Percentiles rank a stretch among this genome's conserved stretches.
These are phyloP conservation scores for Protodeltote pygarga DNA, from an alignment of 2,888 invertebrate genomes.

Conservation along the genomic window DNA sequence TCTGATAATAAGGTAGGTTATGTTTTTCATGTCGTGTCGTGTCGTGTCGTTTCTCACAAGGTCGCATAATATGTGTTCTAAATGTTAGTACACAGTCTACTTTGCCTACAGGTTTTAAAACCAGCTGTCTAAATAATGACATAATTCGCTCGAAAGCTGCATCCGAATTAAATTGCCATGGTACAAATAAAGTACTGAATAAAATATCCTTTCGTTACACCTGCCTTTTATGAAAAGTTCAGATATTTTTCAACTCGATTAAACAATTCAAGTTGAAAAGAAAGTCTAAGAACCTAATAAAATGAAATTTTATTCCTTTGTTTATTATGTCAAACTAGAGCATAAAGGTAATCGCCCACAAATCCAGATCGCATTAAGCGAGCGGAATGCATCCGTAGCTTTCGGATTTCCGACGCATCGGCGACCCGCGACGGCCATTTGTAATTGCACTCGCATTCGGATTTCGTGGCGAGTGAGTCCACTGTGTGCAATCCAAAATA, in stretches of 20 bases:
- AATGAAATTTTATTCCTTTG: constrained; percentile 21
- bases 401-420: too few species aligned
- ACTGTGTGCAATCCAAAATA: too few species aligned
- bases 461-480: too few species aligned
- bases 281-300: constrained; percentile 22
- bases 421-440: too few species aligned
- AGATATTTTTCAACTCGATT: constrained; percentile 17
- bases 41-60: constrained; percentile 26
- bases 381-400: too few species aligned
- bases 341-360: too few species aligned
- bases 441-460: too few species aligned
- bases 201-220: constrained; percentile 10
- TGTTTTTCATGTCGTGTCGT: constrained; percentile 1
- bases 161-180: constrained; percentile 14
- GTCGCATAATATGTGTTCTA: constrained; percentile 23
- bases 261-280: background rate
- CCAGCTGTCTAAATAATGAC: constrained; percentile 50
- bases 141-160: constrained; percentile 35
- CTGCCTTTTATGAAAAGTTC: constrained; percentile 19
- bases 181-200: constrained; percentile 7
- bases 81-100: constrained; percentile 30
- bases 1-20: too few species aligned
- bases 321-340: constrained; percentile 20
- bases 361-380: too few species aligned
- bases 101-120: constrained; percentile 20